Evolutionary conservation across 2,113 vertebrate genomes (phyloP).

Genomic region (Daubentonia madagascariensis): DNA sequence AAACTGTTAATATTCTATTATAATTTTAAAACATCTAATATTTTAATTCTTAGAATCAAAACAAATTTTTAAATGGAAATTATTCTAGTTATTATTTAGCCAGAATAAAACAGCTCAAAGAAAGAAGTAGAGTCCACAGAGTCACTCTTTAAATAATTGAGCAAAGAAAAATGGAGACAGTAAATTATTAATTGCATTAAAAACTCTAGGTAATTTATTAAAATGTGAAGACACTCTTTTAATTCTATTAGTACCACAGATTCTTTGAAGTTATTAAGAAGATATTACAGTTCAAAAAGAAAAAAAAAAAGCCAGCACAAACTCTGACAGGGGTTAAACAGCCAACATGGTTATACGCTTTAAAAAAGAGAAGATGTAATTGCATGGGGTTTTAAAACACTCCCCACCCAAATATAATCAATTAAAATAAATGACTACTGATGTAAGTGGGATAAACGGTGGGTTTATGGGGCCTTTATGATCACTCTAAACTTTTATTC

Average conservation of each 20-base stretch:
- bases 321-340: background rate
- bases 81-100: background rate
- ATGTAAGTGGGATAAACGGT: background rate
- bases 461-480: background rate
- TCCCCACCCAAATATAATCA: background rate
- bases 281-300: background rate
- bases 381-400: background rate
- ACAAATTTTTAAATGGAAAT: background rate
- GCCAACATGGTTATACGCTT: background rate
- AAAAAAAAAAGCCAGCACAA: background rate
- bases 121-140: background rate
- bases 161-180: background rate
- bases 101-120: background rate
- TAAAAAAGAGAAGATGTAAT: background rate
- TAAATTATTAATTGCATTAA: conserved; percentile 42
- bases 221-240: conserved; percentile 3
- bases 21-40: background rate
- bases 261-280: background rate
- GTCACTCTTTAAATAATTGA: background rate
- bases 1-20: background rate
- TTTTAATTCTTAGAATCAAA: background rate
- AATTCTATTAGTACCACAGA: background rate
- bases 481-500: background rate
- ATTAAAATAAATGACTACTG: conserved; percentile 27
- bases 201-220: background rate